Conservation (phyloP, 2,888 invertebrate genomes). For the Troides oblongomaculatus region DNA sequence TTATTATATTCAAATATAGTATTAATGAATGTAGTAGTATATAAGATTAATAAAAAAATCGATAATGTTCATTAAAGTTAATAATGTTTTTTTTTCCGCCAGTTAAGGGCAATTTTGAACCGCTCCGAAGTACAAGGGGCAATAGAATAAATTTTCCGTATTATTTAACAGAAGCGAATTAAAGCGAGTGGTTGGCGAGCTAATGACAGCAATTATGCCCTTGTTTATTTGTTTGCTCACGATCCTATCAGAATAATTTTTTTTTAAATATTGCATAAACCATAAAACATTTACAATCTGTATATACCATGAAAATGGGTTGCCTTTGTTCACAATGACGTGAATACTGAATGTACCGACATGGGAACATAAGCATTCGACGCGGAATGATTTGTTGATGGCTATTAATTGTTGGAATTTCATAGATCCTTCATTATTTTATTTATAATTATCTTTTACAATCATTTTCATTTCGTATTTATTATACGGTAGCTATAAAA, state of each 20-base stretch:
- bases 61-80: constrained; percentile 3
- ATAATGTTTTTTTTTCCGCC: constrained; percentile 3
- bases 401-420: too few relatives aligned
- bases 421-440: too few relatives aligned
- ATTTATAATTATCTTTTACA: too few relatives aligned
- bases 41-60: not conserved
- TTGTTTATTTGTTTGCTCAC: constrained; percentile 47
- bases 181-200: constrained; percentile 49
- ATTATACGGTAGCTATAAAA: too few relatives aligned
- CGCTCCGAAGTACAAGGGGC: constrained; percentile 31
- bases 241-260: constrained; percentile 35
- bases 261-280: not conserved
- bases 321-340: too few relatives aligned
- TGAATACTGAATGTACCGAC: too few relatives aligned
- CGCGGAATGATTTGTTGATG: too few relatives aligned
- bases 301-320: not conserved
- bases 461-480: too few relatives aligned
- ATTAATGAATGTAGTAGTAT: too few relatives aligned
- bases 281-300: not conserved
- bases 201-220: constrained; percentile 57
- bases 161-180: constrained; percentile 58
- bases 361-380: too few relatives aligned
- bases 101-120: constrained; percentile 17
- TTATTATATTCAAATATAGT: too few relatives aligned
- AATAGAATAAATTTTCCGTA: constrained; percentile 61